These are phyloP conservation scores for Sander vitreus DNA, from an alignment of 2,113 vertebrate genomes.

Conservation along the genomic window DNA sequence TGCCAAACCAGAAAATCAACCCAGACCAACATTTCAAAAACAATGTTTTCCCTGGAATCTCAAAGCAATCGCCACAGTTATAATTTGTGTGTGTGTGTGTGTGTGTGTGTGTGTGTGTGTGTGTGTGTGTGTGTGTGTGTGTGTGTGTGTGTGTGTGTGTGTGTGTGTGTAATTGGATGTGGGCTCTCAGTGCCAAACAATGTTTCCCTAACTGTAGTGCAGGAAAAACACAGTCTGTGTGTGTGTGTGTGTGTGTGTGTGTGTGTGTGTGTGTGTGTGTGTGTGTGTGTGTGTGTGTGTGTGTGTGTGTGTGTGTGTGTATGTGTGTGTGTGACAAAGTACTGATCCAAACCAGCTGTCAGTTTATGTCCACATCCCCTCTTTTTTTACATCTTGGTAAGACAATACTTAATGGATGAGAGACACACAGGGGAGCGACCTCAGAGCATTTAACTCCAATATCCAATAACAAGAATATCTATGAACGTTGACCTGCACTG, in stretches of 20 bases:
- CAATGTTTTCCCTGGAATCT: constrained; percentile 67
- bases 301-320: background rate
- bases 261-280: constrained; percentile 17
- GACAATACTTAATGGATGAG: constrained; percentile 30
- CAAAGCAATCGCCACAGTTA: constrained; percentile 29
- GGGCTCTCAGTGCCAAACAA: constrained; percentile 37
- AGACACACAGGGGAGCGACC: constrained; percentile 24
- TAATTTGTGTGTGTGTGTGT: constrained; percentile 42
- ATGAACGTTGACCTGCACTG: background rate
- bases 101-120: constrained; percentile 23
- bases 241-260: constrained; percentile 1
- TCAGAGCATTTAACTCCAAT: constrained; percentile 28
- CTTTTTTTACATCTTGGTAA: constrained; percentile 8
- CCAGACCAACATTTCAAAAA: constrained; percentile 50
- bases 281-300: constrained; percentile 11
- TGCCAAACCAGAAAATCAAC: constrained; percentile 63
- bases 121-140: constrained; percentile 23
- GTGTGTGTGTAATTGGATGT: constrained; percentile 52
- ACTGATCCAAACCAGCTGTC: constrained; percentile 65
- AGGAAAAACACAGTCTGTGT: constrained; percentile 28
- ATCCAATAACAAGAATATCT: constrained; percentile 17
- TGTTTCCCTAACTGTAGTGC: constrained; percentile 28
- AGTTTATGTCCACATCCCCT: constrained; percentile 22
- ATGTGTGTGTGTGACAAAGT: background rate
- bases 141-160: background rate